phyloP scores from a whole-genome alignment of 2,113 vertebrate genomes.

The Atlantisia rogersi region DNA sequence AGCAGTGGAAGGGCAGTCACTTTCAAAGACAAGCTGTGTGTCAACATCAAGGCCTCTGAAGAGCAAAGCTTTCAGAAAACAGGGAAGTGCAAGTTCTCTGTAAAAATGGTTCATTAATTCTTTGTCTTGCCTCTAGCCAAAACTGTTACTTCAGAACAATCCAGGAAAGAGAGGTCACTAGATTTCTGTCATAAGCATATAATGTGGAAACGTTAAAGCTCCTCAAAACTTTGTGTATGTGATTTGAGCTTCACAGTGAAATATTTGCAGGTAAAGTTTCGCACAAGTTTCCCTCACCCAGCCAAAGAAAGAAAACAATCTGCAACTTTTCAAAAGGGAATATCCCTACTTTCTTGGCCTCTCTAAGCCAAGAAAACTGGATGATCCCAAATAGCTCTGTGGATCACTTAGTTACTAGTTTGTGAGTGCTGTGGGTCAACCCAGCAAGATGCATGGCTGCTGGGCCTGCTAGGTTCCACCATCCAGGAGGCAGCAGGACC shows the following conservation, averaged over 20 bases:
- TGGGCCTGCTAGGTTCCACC: background rate
- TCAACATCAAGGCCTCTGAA: slow-evolving; percentile 67
- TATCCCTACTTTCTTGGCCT: background rate
- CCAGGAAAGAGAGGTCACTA: background rate
- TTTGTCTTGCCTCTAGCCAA: slow-evolving; percentile 12
- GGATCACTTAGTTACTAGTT: background rate
- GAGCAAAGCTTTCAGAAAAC: slow-evolving; percentile 78
- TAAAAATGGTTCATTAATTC: slow-evolving; percentile 75
- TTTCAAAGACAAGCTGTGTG: slow-evolving; percentile 45
- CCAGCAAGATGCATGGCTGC: background rate
- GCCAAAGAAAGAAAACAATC: background rate
- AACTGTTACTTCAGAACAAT: background rate
- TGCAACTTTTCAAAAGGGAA: background rate
- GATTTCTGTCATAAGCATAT: background rate
- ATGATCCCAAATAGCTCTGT: background rate
- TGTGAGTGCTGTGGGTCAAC: background rate
- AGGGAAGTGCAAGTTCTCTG: slow-evolving; percentile 58
- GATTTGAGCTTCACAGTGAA: background rate
- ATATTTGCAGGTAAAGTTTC: background rate
- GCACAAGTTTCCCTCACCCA: background rate
- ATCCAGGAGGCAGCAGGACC: background rate
- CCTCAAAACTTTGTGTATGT: background rate
- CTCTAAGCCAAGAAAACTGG: background rate
- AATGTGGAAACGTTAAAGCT: background rate
- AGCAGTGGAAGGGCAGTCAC: slow-evolving; percentile 59